Percentiles rank a stretch among this genome's conserved stretches.
These are phyloP conservation scores for Plectus sambesii DNA, from an alignment of 1,140 invertebrate species.

Conservation along the genomic window DNA sequence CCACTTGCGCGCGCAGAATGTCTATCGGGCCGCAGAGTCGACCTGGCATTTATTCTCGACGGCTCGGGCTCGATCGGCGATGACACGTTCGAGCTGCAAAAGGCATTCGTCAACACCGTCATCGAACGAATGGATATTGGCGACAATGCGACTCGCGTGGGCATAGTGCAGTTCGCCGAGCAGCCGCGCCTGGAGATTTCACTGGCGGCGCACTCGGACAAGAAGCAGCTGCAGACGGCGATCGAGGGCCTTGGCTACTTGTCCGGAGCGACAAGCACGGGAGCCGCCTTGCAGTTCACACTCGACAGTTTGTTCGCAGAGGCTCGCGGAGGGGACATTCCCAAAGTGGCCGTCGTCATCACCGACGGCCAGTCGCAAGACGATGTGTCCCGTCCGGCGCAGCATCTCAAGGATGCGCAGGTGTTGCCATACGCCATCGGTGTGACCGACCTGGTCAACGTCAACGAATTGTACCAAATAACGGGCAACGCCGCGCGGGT, in stretches of 20 bases:
- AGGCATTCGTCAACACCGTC: slow-evolving; percentile 33
- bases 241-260: slow-evolving; percentile 37
- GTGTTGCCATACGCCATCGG: slow-evolving; percentile 43
- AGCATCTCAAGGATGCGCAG: slow-evolving; percentile 38
- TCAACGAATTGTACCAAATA: slow-evolving; percentile 43
- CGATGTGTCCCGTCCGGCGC: slow-evolving; percentile 39
- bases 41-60: slow-evolving; percentile 39
- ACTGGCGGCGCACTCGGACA: slow-evolving; percentile 34
- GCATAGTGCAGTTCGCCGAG: slow-evolving; percentile 41
- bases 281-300: slow-evolving; percentile 35
- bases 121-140: slow-evolving; percentile 40
- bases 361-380: slow-evolving; percentile 44
- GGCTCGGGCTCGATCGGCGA: slow-evolving; percentile 44
- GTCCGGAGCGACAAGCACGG: slow-evolving; percentile 42
- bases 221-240: slow-evolving; percentile 39
- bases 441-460: slow-evolving; percentile 44
- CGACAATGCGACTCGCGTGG: slow-evolving; percentile 30
- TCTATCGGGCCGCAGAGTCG: slow-evolving; percentile 36
- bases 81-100: slow-evolving; percentile 40
- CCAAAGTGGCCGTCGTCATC: slow-evolving; percentile 42
- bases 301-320: slow-evolving; percentile 42
- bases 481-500: slow-evolving; percentile 41
- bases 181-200: slow-evolving; percentile 39
- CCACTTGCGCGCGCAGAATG: slow-evolving; percentile 38
- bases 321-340: slow-evolving; percentile 34